Evolutionary conservation across 2,113 vertebrate species (phyloP), one percentile per base, ranked within the genome.

Genomic region (Melanerpes formicivorus): DNA sequence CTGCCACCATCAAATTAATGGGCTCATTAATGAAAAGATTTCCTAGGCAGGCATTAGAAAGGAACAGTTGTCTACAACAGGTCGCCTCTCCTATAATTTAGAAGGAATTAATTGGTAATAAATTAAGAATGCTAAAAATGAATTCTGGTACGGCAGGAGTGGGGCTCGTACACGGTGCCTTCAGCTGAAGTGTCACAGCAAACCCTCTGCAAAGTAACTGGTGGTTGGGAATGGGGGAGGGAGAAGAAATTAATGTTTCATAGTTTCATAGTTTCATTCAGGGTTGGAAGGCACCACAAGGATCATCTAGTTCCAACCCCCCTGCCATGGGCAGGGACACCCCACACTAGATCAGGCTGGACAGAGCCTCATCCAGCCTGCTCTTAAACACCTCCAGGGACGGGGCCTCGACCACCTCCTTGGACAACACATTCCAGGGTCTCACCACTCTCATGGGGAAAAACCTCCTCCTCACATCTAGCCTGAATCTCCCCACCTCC

Each of bases 21-120:
- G 86, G 50, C 71, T 96, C 75, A 67, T 96, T 96, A 95, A 95
- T 84, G 93, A 90, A 59, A 95, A 95, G 83, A 93, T 87, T 89
- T 94, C 95, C 92, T 91, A 93, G 84, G 93, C 94, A 95, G 67
- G 93, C 83, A 95, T 88, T 90, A 90, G 92, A 94, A 96, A 94
- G 90, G 84, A 96, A 75, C 76, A 55, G 94, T 93, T 96, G 93
- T 91, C 91, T 95, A 46, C 88, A 94, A 86, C 60, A 27, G 78
- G 90, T 95, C 34, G 67, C 80, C 86, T 94, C 94, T 91, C 80
- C 90, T 90, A 84, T 91, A 93, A 96, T 94, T 96, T 91, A 90
- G 93, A 95, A 93, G 83, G 93, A 95, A 95, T 93, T 96, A 96
- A 96, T 94, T 94, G 88, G 74, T 95, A 96, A 96, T 96, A 95